Conservation (phyloP, 2,888 invertebrate genomes). For the Eupithecia exiguata region DNA sequence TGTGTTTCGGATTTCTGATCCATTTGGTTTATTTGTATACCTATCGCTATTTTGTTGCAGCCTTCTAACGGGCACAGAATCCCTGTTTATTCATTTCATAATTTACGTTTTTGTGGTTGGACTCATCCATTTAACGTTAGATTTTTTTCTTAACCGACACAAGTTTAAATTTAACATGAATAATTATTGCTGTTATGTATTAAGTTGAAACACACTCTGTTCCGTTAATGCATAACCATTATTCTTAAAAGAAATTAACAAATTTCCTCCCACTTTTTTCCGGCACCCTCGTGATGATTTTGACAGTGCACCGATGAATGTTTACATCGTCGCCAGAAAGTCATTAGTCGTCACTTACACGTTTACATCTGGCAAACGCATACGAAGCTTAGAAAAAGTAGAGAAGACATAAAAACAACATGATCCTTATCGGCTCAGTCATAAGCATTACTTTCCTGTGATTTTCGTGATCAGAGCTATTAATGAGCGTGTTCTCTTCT, state of each 20-base stretch:
- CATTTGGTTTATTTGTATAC: conserved; percentile 15
- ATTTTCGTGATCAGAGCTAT: background rate
- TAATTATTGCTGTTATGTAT: background rate
- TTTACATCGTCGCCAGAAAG: conserved; percentile 77
- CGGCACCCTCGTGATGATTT: conserved; percentile 65
- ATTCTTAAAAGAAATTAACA: conserved; percentile 52
- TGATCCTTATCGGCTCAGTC: background rate
- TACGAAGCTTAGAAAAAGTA: conserved; percentile 47
- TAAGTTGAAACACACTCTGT: conserved; percentile 4
- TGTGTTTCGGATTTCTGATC: conserved; percentile 35
- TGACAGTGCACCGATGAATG: conserved; percentile 74
- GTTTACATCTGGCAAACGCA: conserved; percentile 73
- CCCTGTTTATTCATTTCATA: background rate
- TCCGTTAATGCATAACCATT: conserved; percentile 27
- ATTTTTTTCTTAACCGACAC: background rate
- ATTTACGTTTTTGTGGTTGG: background rate
- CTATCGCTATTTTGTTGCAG: background rate
- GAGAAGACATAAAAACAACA: conserved; percentile 7
- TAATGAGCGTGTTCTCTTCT: background rate
- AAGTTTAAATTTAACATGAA: background rate
- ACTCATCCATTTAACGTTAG: background rate
- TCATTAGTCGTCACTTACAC: conserved; percentile 76
- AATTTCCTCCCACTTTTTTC: conserved; percentile 59
- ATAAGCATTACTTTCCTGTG: background rate
- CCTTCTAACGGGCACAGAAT: background rate